These are phyloP conservation scores for Eurosta solidaginis DNA, from an alignment of 1,140 invertebrate species.

Conservation along the genomic window DNA sequence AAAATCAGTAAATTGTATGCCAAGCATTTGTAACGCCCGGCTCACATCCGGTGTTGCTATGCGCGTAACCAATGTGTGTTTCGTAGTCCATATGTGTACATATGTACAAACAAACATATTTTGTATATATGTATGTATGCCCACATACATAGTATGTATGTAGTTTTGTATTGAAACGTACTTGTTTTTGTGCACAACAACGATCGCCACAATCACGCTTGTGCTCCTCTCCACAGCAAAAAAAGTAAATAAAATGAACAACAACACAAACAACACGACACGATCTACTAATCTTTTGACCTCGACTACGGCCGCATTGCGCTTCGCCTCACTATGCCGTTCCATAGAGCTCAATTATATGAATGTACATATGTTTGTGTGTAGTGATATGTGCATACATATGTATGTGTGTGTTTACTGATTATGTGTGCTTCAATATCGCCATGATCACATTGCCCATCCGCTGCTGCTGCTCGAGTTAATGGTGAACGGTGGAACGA, in stretches of 20 bases:
- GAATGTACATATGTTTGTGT: neutral
- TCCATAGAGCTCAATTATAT: neutral
- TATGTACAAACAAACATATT: no score
- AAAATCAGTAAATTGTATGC: conserved; percentile 2
- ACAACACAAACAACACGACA: conserved; percentile 8
- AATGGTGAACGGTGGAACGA: neutral
- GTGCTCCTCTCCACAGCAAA: conserved; percentile 13
- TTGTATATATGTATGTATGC: neutral
- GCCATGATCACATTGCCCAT: neutral
- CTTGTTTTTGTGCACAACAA: neutral
- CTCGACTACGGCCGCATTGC: conserved; percentile 7
- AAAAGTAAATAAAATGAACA: no score
- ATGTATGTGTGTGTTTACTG: neutral
- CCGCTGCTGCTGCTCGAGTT: neutral
- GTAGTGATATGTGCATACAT: neutral
- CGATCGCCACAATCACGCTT: conserved; percentile 9
- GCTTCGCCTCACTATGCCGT: neutral
- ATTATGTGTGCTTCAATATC: neutral
- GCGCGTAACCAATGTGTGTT: neutral
- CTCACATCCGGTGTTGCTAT: conserved; percentile 20
- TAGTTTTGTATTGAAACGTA: no score
- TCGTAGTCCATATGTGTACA: neutral
- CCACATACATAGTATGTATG: no score
- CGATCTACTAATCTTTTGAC: conserved; percentile 27
- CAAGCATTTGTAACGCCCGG: conserved; percentile 10